Conservation (phyloP, 2,888 invertebrate species). For the Chaetogeoica ovagalla region DNA sequence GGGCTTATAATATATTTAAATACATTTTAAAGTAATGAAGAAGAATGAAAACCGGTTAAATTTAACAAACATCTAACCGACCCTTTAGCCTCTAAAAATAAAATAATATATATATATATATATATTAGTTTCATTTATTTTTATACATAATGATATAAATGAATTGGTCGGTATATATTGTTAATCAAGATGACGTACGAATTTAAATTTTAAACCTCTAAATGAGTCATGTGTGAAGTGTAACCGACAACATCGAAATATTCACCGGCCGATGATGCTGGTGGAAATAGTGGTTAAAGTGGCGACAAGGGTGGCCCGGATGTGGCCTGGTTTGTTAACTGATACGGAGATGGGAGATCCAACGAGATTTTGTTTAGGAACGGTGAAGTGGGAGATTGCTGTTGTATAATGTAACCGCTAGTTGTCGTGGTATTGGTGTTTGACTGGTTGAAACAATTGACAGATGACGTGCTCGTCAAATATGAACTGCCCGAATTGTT, state of each 20-base stretch:
- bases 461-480: conserved; percentile 34
- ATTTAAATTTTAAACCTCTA: conserved; percentile 14
- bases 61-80: conserved; percentile 15
- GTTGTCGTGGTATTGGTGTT: conserved; percentile 8
- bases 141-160: not conserved
- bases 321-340: conserved; percentile 49
- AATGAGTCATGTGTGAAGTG: conserved; percentile 18
- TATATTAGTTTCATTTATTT: conserved; percentile 8
- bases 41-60: conserved; percentile 27
- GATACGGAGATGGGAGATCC: conserved; percentile 52
- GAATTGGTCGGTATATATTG: not conserved
- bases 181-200: not conserved
- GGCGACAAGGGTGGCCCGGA: conserved; percentile 44
- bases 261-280: conserved; percentile 37
- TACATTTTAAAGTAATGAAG: conserved; percentile 22
- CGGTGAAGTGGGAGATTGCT: conserved; percentile 37
- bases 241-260: conserved; percentile 14
- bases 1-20: not conserved
- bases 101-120: not conserved
- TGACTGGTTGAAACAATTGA: conserved; percentile 39
- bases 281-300: conserved; percentile 49
- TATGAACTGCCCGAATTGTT: conserved; percentile 32
- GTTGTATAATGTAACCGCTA: conserved; percentile 37
- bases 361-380: conserved; percentile 51
- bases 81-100: not conserved